A percentile compares a stretch with the other conserved stretches of the same genome.
phyloP scores from a whole-genome alignment of 2,888 invertebrate species.

The Ichneumoninae sp. region DNA sequence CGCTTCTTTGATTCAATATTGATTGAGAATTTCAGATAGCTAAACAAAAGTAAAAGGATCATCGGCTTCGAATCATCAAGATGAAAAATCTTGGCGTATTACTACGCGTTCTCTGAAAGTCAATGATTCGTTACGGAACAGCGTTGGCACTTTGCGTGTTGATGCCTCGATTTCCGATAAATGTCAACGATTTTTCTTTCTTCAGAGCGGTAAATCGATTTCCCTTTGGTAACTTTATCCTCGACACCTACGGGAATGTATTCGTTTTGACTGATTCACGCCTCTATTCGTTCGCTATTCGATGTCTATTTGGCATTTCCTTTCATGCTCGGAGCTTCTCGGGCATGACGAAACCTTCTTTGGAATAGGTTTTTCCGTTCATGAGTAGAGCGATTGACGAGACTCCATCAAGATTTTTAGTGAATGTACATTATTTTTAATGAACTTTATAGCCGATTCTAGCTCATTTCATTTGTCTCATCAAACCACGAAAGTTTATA shows the following conservation, averaged over 20 bases:
- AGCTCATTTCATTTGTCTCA: background rate
- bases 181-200: slow-evolving; percentile 54
- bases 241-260: slow-evolving; percentile 42
- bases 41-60: slow-evolving; percentile 1
- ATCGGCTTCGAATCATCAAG: background rate
- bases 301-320: background rate
- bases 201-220: slow-evolving; percentile 57
- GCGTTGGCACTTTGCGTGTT: background rate
- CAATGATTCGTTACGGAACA: slow-evolving; percentile 46
- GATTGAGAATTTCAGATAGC: background rate
- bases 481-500: background rate
- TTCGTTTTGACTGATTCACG: slow-evolving; percentile 23
- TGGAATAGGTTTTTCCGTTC: slow-evolving; percentile 29
- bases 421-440: background rate
- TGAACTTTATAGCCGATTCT: background rate
- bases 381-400: slow-evolving; percentile 2
- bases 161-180: slow-evolving; percentile 46
- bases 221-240: slow-evolving; percentile 51
- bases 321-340: slow-evolving; percentile 2
- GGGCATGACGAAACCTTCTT: slow-evolving; percentile 23
- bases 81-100: slow-evolving; percentile 5
- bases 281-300: slow-evolving; percentile 2
- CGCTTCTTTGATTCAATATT: slow-evolving; percentile 1
- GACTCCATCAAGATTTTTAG: background rate
- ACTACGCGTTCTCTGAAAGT: slow-evolving; percentile 38